Percentiles rank a stretch among this genome's conserved stretches.
Evolutionary conservation across 2,113 vertebrate species (phyloP).

Genomic region (Rhinichthys klamathensis): DNA sequence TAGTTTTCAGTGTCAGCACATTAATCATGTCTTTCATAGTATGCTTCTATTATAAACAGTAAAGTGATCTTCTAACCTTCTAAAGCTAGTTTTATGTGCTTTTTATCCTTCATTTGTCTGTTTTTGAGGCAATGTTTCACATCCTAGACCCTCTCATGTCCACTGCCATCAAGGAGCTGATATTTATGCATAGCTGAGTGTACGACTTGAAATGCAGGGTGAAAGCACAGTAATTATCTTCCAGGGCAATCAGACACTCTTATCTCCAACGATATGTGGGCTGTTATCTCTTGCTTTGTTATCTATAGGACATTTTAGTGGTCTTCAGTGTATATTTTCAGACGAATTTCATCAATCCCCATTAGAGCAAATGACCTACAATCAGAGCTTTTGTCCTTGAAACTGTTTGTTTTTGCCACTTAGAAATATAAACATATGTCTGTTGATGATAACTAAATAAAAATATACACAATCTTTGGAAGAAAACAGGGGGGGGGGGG

Average conservation of each 20-base stretch:
- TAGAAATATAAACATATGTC: neutral
- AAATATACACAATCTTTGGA: neutral
- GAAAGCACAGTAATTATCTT: conserved; percentile 57
- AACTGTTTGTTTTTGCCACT: conserved; percentile 17
- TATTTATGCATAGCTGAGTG: conserved; percentile 40
- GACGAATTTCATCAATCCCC: conserved; percentile 26
- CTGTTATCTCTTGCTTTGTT: conserved; percentile 56
- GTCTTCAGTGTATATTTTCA: conserved; percentile 43
- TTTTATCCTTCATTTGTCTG: conserved; percentile 15
- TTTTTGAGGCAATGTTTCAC: conserved; percentile 35
- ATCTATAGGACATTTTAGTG: conserved; percentile 59
- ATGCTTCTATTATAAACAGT: neutral
- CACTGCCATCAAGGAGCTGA: conserved; percentile 33
- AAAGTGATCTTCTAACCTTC: conserved; percentile 7
- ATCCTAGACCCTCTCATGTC: conserved; percentile 27
- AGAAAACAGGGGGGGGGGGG: neutral
- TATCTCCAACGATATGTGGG: conserved; percentile 57
- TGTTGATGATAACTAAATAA: conserved; percentile 34
- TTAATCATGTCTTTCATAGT: neutral
- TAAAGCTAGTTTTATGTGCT: neutral
- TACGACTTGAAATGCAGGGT: conserved; percentile 45
- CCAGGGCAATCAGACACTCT: conserved; percentile 56
- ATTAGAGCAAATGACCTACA: conserved; percentile 24
- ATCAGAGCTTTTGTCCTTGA: conserved; percentile 33
- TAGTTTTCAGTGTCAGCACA: conserved; percentile 25